Evolutionary conservation across 2,888 invertebrate species (phyloP).

Genomic region (Sisyra terminalis): DNA sequence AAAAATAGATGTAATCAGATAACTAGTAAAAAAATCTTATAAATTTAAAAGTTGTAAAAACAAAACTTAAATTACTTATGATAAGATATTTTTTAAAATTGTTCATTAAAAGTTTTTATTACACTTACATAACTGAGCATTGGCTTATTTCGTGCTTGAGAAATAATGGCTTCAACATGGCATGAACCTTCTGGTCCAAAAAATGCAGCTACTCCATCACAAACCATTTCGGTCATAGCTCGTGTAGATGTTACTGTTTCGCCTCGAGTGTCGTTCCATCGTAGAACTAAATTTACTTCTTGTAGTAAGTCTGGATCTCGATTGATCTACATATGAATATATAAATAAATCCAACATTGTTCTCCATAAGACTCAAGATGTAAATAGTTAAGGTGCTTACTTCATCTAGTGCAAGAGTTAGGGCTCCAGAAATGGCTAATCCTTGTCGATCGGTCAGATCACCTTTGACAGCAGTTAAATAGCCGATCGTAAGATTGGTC

Average conservation of each 20-base stretch:
- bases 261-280: slow-evolving; percentile 74
- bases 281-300: slow-evolving; percentile 50
- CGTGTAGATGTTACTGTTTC: slow-evolving; percentile 71
- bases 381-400: slow-evolving; percentile 28
- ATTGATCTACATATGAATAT: slow-evolving; percentile 44
- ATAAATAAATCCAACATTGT: not conserved
- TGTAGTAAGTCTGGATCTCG: slow-evolving; percentile 49
- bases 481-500: slow-evolving; percentile 57
- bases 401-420: slow-evolving; percentile 75
- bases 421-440: slow-evolving; percentile 76
- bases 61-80: too few species aligned
- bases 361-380: not conserved
- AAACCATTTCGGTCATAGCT: slow-evolving; percentile 80
- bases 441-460: slow-evolving; percentile 66
- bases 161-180: slow-evolving; percentile 85
- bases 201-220: slow-evolving; percentile 76
- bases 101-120: not conserved
- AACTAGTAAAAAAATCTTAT: too few species aligned
- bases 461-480: slow-evolving; percentile 69
- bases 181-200: slow-evolving; percentile 93
- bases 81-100: too few species aligned
- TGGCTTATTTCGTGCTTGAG: slow-evolving; percentile 85
- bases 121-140: slow-evolving; percentile 93
- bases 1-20: too few species aligned
- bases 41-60: too few species aligned